A percentile compares a stretch with the other conserved stretches of the same genome.
phyloP scores from a whole-genome alignment of 2,113 vertebrate species.

The Oryzias curvinotus region DNA sequence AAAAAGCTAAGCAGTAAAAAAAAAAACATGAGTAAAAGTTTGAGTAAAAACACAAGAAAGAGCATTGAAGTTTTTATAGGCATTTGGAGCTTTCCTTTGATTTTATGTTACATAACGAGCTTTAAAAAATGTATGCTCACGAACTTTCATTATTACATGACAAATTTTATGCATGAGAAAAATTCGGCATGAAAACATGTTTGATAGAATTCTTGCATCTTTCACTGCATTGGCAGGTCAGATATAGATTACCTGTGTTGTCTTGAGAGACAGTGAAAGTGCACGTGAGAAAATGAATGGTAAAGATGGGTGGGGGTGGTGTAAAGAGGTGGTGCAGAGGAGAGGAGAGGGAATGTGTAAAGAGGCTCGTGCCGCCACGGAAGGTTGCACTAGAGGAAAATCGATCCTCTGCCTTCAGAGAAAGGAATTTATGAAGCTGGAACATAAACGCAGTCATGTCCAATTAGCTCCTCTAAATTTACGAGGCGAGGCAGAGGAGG shows the following conservation, averaged over 20 bases:
- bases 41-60: too few species aligned
- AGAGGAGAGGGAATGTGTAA: conserved; percentile 39
- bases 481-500: conserved; percentile 56
- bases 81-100: too few species aligned
- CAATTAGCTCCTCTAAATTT: conserved; percentile 75
- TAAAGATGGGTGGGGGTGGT: background rate
- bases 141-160: conserved; percentile 7
- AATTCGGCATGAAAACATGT: conserved; percentile 24
- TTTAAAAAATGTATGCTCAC: too few species aligned
- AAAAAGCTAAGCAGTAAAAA: too few species aligned
- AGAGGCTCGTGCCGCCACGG: conserved; percentile 37
- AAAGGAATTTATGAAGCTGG: conserved; percentile 77
- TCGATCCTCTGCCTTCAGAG: conserved; percentile 71
- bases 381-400: conserved; percentile 67
- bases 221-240: conserved; percentile 33
- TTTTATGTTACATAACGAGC: too few species aligned
- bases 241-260: conserved; percentile 60
- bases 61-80: too few species aligned
- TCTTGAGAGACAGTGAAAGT: conserved; percentile 19
- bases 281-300: conserved; percentile 27
- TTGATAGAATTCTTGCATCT: conserved; percentile 7
- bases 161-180: conserved; percentile 3
- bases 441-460: conserved; percentile 77
- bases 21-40: too few species aligned
- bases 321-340: conserved; percentile 8